Base-by-base conservation (phyloP, 2,888 invertebrate genomes). In the Drosophila prostipennis region DNA sequence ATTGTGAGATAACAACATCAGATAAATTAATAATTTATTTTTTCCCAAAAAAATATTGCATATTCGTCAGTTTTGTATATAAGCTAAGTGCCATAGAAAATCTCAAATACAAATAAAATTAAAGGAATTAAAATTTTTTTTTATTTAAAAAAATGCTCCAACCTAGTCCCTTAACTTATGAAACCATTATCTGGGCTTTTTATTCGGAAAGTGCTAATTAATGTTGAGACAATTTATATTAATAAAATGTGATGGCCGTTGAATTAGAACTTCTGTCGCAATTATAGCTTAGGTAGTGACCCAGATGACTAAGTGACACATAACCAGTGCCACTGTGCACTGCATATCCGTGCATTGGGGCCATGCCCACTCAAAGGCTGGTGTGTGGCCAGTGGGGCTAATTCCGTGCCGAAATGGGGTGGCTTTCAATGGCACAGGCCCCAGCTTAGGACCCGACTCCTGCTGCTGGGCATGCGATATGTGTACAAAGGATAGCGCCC, bases 401-500 rank as follows among this genome's bases (percentile, higher is more conserved):
- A 86, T 84, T 84, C 80, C 75, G 77, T 76, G 70, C 77, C 54
- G 64, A 57, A 80, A 73, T 76, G 76, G 86, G 79, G 83, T 83
- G 79, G 77, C 69, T 67, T 72, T 69, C 60, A 70, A 60, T 69
- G 74, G 61, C 43, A 37, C n/a, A 19, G 32, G 52, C 49, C 14
- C 34, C 34, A n/a, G 59, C 36, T 58, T 49, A 13, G 58, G 48
- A 36, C 29, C 45, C 29, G 3, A 29, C 11, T 37, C 43, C 49
- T 51, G 39, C 64, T 46, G 51, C 45, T 46, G 74, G 40, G 61
- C 57, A 76, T 74, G 65, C 76, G 78, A 86, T 86, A 84, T 76
- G 76, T 55, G 73, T 79, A 86, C 84, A 86, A 84, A 84, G 76
- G 53, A 64, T 53, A 29, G 60, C 72, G 67, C 55, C 57, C 53